These are phyloP conservation scores for Oreochromis aureus DNA, from an alignment of 2,113 vertebrate species.

Conservation along the genomic window DNA sequence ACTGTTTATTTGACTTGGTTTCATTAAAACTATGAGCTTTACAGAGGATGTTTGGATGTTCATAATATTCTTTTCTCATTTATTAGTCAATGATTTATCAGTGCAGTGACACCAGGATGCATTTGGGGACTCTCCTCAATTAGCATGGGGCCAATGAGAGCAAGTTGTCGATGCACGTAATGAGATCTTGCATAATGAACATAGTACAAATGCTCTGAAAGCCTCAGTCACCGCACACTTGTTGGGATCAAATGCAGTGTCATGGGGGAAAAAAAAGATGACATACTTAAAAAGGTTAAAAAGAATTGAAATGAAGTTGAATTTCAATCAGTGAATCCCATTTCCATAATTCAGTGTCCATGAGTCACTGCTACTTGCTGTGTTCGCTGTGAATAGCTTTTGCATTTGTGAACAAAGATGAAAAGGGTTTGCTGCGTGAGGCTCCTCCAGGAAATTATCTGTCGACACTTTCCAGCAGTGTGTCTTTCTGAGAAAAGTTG, in stretches of 20 bases:
- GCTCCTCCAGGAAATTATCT: not conserved
- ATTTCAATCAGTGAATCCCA: slow-evolving; percentile 48
- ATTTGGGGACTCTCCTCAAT: not conserved
- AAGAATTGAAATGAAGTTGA: slow-evolving; percentile 44
- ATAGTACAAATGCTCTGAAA: not conserved
- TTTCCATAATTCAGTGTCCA: slow-evolving; percentile 48
- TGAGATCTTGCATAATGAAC: not conserved
- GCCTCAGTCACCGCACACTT: not conserved
- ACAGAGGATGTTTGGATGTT: not conserved
- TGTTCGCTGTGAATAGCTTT: not conserved
- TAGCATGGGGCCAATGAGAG: not conserved
- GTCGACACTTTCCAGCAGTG: not conserved
- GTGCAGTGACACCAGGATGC: not conserved
- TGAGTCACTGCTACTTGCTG: slow-evolving; percentile 11
- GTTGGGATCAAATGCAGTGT: slow-evolving; percentile 24
- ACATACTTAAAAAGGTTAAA: slow-evolving; percentile 16
- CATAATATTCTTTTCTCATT: not conserved
- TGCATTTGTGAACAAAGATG: slow-evolving; percentile 1
- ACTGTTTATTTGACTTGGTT: not conserved
- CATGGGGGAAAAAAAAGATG: not conserved
- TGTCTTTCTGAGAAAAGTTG: not conserved
- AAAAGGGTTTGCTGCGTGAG: not conserved
- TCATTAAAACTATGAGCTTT: not conserved
- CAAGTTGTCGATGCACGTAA: not conserved
- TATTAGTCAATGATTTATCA: not conserved